phyloP scores from a whole-genome alignment of 1,140 invertebrate genomes.

The Lordiphosa collinella region DNA sequence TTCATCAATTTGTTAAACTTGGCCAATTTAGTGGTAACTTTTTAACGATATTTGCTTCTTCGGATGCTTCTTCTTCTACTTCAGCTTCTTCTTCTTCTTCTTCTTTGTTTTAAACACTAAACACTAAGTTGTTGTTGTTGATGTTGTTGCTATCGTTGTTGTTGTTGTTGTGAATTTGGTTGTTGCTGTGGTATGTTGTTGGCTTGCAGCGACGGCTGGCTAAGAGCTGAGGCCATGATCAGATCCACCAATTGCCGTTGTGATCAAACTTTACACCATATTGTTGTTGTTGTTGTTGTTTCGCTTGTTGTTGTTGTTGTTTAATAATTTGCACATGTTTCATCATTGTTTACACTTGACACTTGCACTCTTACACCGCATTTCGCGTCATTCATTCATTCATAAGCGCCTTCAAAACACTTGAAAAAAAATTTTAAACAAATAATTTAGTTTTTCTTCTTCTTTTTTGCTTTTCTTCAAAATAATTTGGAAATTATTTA shows the following conservation, averaged over 20 bases:
- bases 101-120: slow-evolving; percentile 12
- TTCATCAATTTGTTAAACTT: slow-evolving; percentile 42
- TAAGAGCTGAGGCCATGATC: slow-evolving; percentile 3
- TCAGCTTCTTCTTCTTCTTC: background rate
- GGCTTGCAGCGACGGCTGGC: slow-evolving; percentile 7
- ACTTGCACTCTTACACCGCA: slow-evolving; percentile 51
- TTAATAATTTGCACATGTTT: slow-evolving; percentile 39
- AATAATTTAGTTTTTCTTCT: slow-evolving; percentile 7
- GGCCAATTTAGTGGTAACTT: slow-evolving; percentile 34
- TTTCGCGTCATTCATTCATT: slow-evolving; percentile 8
- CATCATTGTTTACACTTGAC: slow-evolving; percentile 48
- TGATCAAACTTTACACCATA: background rate
- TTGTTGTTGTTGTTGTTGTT: slow-evolving; percentile 22
- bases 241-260: background rate
- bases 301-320: slow-evolving; percentile 25
- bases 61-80: slow-evolving; percentile 16
- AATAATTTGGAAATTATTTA: slow-evolving; percentile 5
- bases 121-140: slow-evolving; percentile 3
- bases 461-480: background rate
- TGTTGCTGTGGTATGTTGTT: slow-evolving; percentile 14
- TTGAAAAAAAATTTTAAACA: slow-evolving; percentile 37
- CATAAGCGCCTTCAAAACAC: slow-evolving; percentile 39
- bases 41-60: slow-evolving; percentile 14
- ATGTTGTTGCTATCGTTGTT: slow-evolving; percentile 12
- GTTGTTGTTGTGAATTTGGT: background rate